A percentile compares a stretch with the other conserved stretches of the same genome.
phyloP scores from a whole-genome alignment of 2,888 invertebrate genomes.

The Melieria omissa region DNA sequence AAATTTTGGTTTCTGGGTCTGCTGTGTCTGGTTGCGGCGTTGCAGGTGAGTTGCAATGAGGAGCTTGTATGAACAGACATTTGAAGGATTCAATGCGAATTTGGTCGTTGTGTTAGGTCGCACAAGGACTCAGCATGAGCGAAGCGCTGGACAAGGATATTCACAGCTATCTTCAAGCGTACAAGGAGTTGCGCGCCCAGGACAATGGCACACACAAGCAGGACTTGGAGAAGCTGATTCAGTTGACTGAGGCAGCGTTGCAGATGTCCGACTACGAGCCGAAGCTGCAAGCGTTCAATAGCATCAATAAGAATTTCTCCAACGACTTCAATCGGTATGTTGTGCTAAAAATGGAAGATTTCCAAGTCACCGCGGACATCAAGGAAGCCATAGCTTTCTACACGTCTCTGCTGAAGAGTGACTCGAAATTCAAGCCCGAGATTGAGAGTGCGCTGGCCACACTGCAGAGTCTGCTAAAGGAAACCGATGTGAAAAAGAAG shows the following conservation, averaged over 20 bases:
- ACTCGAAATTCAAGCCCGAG: conserved; percentile 46
- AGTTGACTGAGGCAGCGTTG: conserved; percentile 52
- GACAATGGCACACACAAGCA: conserved; percentile 50
- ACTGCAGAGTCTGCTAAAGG: conserved; percentile 45
- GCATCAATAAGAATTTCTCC: conserved; percentile 46
- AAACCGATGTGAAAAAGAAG: conserved; percentile 46
- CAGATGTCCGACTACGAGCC: conserved; percentile 48
- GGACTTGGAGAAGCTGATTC: conserved; percentile 51
- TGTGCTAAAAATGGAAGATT: conserved; percentile 46
- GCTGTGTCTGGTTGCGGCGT: conserved; percentile 45
- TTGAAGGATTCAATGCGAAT: not conserved
- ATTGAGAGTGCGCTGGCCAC: conserved; percentile 48
- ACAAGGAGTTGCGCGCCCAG: conserved; percentile 46
- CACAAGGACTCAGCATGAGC: conserved; percentile 36
- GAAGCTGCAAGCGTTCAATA: conserved; percentile 48
- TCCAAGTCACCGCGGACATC: conserved; percentile 50
- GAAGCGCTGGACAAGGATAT: conserved; percentile 52
- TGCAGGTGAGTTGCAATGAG: conserved; percentile 47
- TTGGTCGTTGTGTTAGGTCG: not conserved
- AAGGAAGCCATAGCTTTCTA: conserved; percentile 51
- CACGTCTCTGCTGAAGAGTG: conserved; percentile 39
- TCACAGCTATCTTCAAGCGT: conserved; percentile 51
- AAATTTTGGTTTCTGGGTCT: conserved; percentile 50
- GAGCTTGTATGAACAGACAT: not conserved
- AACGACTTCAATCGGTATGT: conserved; percentile 52